phyloP scores from a whole-genome alignment of 1,140 invertebrate species.

The Pomacea maculata region DNA sequence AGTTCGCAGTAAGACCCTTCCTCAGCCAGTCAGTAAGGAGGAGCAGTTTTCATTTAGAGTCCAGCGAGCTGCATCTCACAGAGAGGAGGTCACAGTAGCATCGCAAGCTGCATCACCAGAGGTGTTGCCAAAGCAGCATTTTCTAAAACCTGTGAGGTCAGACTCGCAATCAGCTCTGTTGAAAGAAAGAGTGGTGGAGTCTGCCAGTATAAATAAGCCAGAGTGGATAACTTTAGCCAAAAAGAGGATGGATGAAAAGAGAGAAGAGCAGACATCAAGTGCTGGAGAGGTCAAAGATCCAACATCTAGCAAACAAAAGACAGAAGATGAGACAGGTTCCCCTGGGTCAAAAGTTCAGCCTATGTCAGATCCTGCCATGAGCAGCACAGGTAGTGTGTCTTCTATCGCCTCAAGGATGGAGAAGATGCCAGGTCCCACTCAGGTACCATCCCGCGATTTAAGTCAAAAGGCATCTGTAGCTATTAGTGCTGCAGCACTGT shows the following conservation, averaged over 20 bases:
- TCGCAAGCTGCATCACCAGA: conserved; percentile 9
- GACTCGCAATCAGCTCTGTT: background rate
- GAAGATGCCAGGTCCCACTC: background rate
- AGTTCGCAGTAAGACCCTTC: conserved; percentile 52
- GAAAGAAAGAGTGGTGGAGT: background rate
- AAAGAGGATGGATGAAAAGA: conserved; percentile 24
- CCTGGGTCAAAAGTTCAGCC: background rate
- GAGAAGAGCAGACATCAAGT: conserved; percentile 10
- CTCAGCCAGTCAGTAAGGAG: conserved; percentile 31
- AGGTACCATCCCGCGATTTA: background rate
- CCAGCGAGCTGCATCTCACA: conserved; percentile 32
- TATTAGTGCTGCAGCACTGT: background rate
- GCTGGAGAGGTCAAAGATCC: background rate
- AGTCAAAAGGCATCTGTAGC: conserved; percentile 22
- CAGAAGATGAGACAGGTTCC: background rate
- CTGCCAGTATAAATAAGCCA: conserved; percentile 19
- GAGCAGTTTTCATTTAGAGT: conserved; percentile 23
- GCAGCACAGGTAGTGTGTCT: conserved; percentile 5
- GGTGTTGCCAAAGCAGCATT: conserved; percentile 21
- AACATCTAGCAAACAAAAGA: background rate
- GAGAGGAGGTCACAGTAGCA: conserved; percentile 9
- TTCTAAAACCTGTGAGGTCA: background rate
- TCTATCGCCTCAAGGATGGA: conserved; percentile 6
- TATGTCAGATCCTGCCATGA: too few species aligned
- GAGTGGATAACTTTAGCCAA: conserved; percentile 32